Percentiles rank a stretch among this genome's conserved stretches.
phyloP scores from a whole-genome alignment of 1,140 invertebrate species.

The Ceratina calcarata region DNA sequence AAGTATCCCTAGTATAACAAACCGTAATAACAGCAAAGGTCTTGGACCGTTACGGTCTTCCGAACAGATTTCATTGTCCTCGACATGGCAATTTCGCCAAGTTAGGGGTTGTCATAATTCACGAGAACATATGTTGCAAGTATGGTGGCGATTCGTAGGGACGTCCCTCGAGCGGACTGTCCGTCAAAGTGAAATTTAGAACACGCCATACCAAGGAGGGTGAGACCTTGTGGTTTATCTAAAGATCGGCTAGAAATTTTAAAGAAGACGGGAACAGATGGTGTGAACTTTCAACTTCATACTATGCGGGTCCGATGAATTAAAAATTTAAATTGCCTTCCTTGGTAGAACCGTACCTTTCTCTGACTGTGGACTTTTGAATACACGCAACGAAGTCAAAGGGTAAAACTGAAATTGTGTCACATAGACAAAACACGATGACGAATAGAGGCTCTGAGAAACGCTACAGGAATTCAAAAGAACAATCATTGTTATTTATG shows the following conservation, averaged over 20 bases:
- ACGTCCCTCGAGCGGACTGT: neutral
- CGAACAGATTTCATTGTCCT: constrained; percentile 16
- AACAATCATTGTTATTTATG: neutral
- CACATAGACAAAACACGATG: neutral
- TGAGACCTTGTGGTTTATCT: neutral
- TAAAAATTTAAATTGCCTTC: constrained; percentile 33
- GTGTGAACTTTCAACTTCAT: neutral
- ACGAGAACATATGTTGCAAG: constrained; percentile 30
- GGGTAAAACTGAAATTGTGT: neutral
- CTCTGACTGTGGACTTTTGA: neutral
- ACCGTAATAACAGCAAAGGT: neutral
- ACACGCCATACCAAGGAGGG: neutral
- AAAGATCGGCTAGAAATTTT: constrained; percentile 6
- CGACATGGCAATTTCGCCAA: neutral
- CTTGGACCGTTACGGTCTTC: constrained; percentile 3
- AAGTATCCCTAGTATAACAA: neutral
- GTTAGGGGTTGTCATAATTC: neutral
- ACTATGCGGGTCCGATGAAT: constrained; percentile 18
- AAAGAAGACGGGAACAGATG: constrained; percentile 29
- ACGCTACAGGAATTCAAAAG: neutral
- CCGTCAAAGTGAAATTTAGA: constrained; percentile 12
- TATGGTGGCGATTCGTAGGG: neutral
- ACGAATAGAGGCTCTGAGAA: neutral
- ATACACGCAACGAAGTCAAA: neutral
- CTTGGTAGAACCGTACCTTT: neutral